Evolutionary conservation across 2,888 invertebrate species (phyloP), one percentile per base, ranked within the genome.

Genomic region (Cryptocheilus praepositus): DNA sequence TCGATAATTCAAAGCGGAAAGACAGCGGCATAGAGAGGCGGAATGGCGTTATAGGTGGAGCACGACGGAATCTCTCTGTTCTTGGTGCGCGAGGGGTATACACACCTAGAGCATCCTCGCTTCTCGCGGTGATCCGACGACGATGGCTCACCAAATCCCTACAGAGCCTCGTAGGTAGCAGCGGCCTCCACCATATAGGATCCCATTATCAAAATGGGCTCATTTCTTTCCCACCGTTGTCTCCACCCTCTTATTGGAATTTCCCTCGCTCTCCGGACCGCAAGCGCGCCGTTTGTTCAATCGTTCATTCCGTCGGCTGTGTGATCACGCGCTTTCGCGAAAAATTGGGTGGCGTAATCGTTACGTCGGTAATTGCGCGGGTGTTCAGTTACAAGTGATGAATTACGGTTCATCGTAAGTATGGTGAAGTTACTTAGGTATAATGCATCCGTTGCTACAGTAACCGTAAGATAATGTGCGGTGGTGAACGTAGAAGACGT

Each of bases 191-290:
- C 77, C 80, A 80, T 83, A 80, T 83, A 83, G 79, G 75, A 77
- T 79, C 74, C 86, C 84, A 87, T 87, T 87, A 87, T 86, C 86
- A 85, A 85, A 87, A 87, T 87, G 85, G 85, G 81, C 82, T 86
- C 81, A 81, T 85, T 87, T 86, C 82, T 83, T 84, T 83, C 75
- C 74, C 74, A 51, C 72, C 60, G 74, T 73, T 81, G 79, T 81
- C 76, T 71, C 80, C 80, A 76, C 78, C 80, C 79, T 76, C 74
- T 74, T 82, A 85, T 83, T 84, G 80, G 82, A 79, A 83, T 82
- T 82, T 81, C 77, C 79, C 73, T 70, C 67, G 74, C 8, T 70
- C 75, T 25, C 25, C 25, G 25, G 25, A 79, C 75, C 74, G 11
- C 36, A 11, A 11, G 36, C 80, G 74, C 57, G 58, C 66, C 67